These are phyloP conservation scores for Pseudococcus longispinus DNA, from an alignment of 2,888 invertebrate genomes.

Conservation along the genomic window DNA sequence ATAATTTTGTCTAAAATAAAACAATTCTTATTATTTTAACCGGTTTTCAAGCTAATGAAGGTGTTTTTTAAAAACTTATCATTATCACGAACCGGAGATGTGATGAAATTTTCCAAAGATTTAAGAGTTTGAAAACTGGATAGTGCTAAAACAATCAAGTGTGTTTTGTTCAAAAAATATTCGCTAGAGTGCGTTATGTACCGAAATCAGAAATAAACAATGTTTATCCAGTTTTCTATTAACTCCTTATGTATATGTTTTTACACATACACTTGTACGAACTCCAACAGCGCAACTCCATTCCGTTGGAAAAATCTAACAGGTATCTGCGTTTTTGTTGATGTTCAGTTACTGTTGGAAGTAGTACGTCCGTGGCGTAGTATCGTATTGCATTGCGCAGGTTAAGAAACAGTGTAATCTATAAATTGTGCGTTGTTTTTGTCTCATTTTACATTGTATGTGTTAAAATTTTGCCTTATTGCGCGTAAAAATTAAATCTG, in stretches of 20 bases:
- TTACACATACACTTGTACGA: background rate
- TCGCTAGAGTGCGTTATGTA: background rate
- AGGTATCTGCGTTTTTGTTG: slow-evolving; percentile 44
- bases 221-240: background rate
- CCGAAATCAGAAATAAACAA: background rate
- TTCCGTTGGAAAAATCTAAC: slow-evolving; percentile 21
- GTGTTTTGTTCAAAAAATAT: background rate
- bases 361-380: background rate
- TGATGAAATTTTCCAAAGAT: background rate
- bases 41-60: background rate
- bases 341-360: slow-evolving; percentile 13
- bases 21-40: background rate
- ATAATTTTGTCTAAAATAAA: background rate
- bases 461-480: background rate
- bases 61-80: background rate
- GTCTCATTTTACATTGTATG: background rate
- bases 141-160: background rate
- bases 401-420: slow-evolving; percentile 39
- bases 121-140: background rate
- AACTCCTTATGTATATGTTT: background rate
- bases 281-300: background rate
- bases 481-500: background rate
- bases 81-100: background rate
- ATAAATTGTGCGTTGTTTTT: slow-evolving; percentile 21
- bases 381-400: slow-evolving; percentile 32